These are phyloP conservation scores for Zosterops japonicus DNA, from an alignment of 2,113 vertebrate species.

Conservation along the genomic window DNA sequence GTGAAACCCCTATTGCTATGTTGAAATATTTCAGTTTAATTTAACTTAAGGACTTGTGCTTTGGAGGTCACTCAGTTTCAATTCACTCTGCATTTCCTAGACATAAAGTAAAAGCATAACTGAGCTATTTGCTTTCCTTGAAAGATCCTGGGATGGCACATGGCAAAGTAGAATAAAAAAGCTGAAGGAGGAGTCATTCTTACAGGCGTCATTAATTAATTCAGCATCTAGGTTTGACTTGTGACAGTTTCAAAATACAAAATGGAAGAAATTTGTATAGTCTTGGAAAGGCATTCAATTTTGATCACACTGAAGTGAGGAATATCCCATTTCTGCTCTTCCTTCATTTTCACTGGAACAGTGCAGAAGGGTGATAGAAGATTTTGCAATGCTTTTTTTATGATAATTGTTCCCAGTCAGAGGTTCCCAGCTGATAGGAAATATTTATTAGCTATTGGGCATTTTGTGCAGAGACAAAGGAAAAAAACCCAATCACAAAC, in stretches of 20 bases:
- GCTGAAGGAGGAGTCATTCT: slow-evolving; percentile 13
- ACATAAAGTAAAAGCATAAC: background rate
- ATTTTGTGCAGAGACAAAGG: background rate
- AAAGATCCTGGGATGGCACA: background rate
- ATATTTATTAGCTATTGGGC: background rate
- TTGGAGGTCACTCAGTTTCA: background rate
- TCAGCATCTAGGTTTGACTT: slow-evolving; percentile 16
- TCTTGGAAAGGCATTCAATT: slow-evolving; percentile 37
- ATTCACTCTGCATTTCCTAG: background rate
- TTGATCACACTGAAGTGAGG: background rate
- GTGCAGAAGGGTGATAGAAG: background rate
- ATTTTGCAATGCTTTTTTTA: background rate
- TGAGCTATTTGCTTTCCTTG: background rate
- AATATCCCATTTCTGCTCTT: background rate
- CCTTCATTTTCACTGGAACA: background rate
- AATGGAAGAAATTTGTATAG: slow-evolving; percentile 32
- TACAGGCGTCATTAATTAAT: background rate
- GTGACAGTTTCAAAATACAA: slow-evolving; percentile 1
- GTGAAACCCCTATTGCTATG: background rate
- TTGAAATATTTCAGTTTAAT: background rate
- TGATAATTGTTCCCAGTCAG: background rate
- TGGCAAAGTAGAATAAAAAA: background rate
- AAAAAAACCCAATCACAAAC: background rate
- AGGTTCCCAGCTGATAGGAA: background rate
- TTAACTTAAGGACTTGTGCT: background rate